Evolutionary conservation across 1,140 invertebrate genomes (phyloP).

Genomic region (Diorhabda elongata): DNA sequence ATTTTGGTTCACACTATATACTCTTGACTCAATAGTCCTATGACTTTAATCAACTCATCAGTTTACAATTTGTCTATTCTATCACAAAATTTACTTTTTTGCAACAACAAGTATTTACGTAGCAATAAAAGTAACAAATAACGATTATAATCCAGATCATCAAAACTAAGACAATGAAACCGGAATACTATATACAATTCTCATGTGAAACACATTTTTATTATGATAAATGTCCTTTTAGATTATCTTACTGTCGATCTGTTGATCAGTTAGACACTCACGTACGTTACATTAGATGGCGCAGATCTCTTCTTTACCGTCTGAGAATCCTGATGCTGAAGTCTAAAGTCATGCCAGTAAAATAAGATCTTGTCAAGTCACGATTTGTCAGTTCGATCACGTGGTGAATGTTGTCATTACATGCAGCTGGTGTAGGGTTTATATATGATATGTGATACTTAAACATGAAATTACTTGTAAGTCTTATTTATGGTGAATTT

Average conservation of each 20-base stretch:
- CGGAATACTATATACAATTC: not conserved
- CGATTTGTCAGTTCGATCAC: slow-evolving; percentile 15
- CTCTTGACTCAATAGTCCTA: too few species aligned
- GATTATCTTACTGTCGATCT: not conserved
- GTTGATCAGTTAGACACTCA: not conserved
- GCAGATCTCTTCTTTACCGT: not conserved
- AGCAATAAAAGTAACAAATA: too few species aligned
- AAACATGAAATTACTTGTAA: not conserved
- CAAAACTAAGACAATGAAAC: not conserved
- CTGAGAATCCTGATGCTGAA: not conserved
- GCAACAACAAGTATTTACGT: too few species aligned
- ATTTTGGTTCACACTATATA: too few species aligned
- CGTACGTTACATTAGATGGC: not conserved
- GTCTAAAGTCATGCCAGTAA: slow-evolving; percentile 6
- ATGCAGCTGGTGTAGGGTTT: not conserved
- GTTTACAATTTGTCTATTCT: too few species aligned
- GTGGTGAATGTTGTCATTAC: slow-evolving; percentile 14
- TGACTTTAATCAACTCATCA: too few species aligned
- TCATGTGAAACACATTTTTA: not conserved
- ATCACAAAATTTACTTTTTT: too few species aligned
- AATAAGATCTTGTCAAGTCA: slow-evolving; percentile 17
- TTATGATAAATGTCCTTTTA: not conserved
- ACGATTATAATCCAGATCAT: too few species aligned
- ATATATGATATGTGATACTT: not conserved
- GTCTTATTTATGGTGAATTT: not conserved